Evolutionary conservation across 2,888 invertebrate genomes (phyloP).

Genomic region (Drosophila merina): DNA sequence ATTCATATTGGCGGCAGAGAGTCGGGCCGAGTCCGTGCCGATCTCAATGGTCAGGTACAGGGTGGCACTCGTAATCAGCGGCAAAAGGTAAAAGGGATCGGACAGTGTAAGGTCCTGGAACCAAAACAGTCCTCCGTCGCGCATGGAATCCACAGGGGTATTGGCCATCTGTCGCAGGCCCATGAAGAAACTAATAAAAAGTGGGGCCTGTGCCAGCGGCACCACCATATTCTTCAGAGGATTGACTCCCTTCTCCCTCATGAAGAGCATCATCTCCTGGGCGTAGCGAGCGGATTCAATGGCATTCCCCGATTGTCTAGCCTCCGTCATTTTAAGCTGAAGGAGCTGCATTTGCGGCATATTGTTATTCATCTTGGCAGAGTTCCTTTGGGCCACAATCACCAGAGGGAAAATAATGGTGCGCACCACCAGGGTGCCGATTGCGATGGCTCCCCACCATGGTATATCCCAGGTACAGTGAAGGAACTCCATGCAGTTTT

Average conservation of each 20-base stretch:
- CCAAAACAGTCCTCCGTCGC: slow-evolving; percentile 95
- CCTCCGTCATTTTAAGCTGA: slow-evolving; percentile 94
- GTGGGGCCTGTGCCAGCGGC: slow-evolving; percentile 92
- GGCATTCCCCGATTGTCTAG: slow-evolving; percentile 92
- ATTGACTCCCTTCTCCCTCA: slow-evolving; percentile 92
- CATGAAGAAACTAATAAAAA: slow-evolving; percentile 96
- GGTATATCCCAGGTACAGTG: slow-evolving; percentile 93
- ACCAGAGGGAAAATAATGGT: slow-evolving; percentile 93
- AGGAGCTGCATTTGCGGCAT: slow-evolving; percentile 93
- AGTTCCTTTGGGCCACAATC: slow-evolving; percentile 91
- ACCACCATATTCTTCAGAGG: slow-evolving; percentile 92
- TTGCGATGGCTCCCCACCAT: slow-evolving; percentile 95
- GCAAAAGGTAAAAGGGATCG: slow-evolving; percentile 95
- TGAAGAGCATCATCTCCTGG: slow-evolving; percentile 91
- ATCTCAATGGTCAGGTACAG: slow-evolving; percentile 92
- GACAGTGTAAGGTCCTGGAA: slow-evolving; percentile 95
- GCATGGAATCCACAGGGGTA: slow-evolving; percentile 95
- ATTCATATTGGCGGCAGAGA: slow-evolving; percentile 88
- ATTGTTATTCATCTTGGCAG: slow-evolving; percentile 92
- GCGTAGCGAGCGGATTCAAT: slow-evolving; percentile 90
- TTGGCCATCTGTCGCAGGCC: slow-evolving; percentile 94
- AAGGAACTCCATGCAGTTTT: slow-evolving; percentile 91
- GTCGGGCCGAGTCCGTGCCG: slow-evolving; percentile 90
- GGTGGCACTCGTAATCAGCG: slow-evolving; percentile 92
- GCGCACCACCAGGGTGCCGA: slow-evolving; percentile 92